Evolutionary conservation across 1,140 invertebrate species (phyloP), one percentile per base, ranked within the genome.

Genomic region (Popillia japonica): DNA sequence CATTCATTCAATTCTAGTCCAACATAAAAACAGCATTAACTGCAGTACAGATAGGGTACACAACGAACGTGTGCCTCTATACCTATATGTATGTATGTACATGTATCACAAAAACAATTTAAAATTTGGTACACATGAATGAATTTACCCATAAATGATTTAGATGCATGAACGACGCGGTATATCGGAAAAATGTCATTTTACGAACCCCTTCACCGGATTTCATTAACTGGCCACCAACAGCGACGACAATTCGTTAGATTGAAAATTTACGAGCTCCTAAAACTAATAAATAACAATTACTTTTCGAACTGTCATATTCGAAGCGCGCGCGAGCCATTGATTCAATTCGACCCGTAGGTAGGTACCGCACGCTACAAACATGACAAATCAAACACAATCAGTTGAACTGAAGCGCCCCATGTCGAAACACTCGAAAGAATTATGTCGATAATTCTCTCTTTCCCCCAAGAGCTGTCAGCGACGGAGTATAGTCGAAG

Each of bases 181-280:
- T n/a, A 48, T 48, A 48, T 48, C 44, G 44, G 44, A n/a, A 48
- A 48, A 48, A 48, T 20, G 61, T 64, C 20, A 64, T 64, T 64
- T 27, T 6, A 17, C 17, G 10, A 64, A 27, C 17, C 61, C 61
- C 61, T 64, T 27, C 2, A 27, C 61, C 17, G 20, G 61, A 64
- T 64, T 64, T 64, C 61, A 64, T 64, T 64, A 64, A 64, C 23
- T 27, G 61, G 61, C 23, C 61, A 27, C 61, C 61, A 27, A 64
- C 23, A 27, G 61, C 61, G 61, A 64, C 61, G 17, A 64, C 61
- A 64, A 64, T 64, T 64, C 61, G 61, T 64, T 64, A 64, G 61
- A 64, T 64, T 22, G 61, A 64, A 20, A 64, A 64, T 64, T 22
- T 64, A 64, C 61, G 61, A 22, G n/a, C 61, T 64, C 61, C 61